Evolutionary conservation across 1,140 invertebrate species (phyloP), one percentile per base, ranked within the genome.

Genomic region (Eurosta solidaginis): DNA sequence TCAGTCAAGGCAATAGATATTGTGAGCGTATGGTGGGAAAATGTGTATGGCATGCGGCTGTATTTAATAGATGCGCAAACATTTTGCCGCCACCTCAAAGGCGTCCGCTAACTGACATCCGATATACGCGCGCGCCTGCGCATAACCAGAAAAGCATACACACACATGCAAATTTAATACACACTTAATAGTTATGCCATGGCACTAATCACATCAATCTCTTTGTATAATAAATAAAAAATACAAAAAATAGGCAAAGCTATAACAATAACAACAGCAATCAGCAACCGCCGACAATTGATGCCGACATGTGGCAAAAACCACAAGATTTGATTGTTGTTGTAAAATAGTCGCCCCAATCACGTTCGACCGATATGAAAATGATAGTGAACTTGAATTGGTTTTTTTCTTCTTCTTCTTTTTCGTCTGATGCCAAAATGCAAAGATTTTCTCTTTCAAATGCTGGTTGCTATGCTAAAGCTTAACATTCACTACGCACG

Each of bases 371-470:
- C 59, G 59, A 68, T 68, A 68, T 68, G 59, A 68, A 68, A 68
- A 68, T 68, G 59, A 68, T 68, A 68, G 59, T 68, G 59, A 68
- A 68, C 59, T 68, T 68, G 59, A 68, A 68, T 40, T n/a, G n/a
- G n/a, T n/a, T n/a, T n/a, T n/a, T n/a, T n/a, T n/a, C n/a, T n/a
- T 33, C 12, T 68, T 68, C 40, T 54, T 9, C n/a, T 17, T 5
- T 54, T 29, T 40, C 59, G 3, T 2, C 33, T 27, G 14, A 40
- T 68, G 59, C 59, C 33, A 68, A n/a, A n/a, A 68, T 36, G 33
- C 7, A 33, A 68, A 40, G 33, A 68, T 68, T 68, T 68, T 68
- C 59, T 68, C 59, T 68, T 68, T 68, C 59, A 68, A 68, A 68
- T 68, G 59, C 59, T 40, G 12, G 29, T 63, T 68, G 59, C 59